Evolutionary conservation across 2,888 invertebrate species (phyloP).

Genomic region (Lasioglossum lativentre): DNA sequence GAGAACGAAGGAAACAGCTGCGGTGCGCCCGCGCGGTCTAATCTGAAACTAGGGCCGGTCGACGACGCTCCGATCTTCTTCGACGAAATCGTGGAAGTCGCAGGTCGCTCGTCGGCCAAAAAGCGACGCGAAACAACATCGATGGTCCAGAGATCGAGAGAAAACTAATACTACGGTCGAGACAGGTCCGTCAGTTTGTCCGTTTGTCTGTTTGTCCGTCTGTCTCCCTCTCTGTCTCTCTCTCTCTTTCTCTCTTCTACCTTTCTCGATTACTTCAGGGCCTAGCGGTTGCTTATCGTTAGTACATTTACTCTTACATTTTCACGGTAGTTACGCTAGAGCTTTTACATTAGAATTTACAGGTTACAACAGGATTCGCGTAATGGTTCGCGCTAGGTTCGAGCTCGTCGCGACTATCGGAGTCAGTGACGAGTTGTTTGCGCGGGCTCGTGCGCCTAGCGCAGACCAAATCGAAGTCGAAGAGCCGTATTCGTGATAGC

Average conservation of each 20-base stretch:
- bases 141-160: slow-evolving; percentile 77
- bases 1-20: not conserved
- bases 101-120: slow-evolving; percentile 56
- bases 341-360: slow-evolving; percentile 66
- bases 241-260: slow-evolving; percentile 44
- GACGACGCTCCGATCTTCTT: not conserved
- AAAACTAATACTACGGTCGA: slow-evolving; percentile 68
- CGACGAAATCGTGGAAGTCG: not conserved
- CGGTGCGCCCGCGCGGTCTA: not conserved
- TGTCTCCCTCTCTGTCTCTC: not conserved
- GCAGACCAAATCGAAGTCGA: not conserved
- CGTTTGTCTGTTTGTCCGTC: not conserved
- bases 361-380: slow-evolving; percentile 60
- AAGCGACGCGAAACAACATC: slow-evolving; percentile 65
- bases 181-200: slow-evolving; percentile 22
- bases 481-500: not conserved
- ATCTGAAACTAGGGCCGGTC: not conserved
- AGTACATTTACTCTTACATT: slow-evolving; percentile 57
- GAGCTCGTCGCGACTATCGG: not conserved
- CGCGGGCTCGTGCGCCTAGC: not conserved
- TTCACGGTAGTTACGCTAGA: slow-evolving; percentile 55
- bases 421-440: not conserved
- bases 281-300: slow-evolving; percentile 59
- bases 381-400: slow-evolving; percentile 31
- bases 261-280: slow-evolving; percentile 50